These are phyloP conservation scores for Etheostoma cragini DNA, from an alignment of 2,113 vertebrate species.

Conservation along the genomic window DNA sequence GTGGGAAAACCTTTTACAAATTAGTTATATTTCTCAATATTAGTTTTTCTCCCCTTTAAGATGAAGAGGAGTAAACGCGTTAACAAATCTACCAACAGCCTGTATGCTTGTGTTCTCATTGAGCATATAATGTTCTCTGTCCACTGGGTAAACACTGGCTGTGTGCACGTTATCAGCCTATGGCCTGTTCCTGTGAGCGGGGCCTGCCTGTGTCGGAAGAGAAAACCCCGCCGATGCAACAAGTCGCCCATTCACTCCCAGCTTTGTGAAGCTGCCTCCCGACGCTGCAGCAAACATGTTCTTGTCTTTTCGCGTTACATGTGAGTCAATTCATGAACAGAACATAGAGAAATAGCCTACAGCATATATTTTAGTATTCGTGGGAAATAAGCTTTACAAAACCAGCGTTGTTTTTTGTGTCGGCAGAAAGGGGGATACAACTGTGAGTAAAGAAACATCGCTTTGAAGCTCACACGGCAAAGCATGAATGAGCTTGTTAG, in stretches of 20 bases:
- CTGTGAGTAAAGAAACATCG: constrained; percentile 59
- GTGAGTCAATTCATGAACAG: neutral
- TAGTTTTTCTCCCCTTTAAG: neutral
- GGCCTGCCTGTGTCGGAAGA: constrained; percentile 59
- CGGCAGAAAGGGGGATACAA: constrained; percentile 41
- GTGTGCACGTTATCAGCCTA: constrained; percentile 47
- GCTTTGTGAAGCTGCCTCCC: constrained; percentile 86
- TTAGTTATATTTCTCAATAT: neutral
- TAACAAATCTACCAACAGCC: neutral
- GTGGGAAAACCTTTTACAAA: neutral
- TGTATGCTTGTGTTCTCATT: constrained; percentile 5
- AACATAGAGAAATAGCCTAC: neutral
- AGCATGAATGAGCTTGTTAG: constrained; percentile 29
- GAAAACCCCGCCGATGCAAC: constrained; percentile 85
- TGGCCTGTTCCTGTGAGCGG: constrained; percentile 71
- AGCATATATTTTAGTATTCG: neutral
- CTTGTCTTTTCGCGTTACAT: constrained; percentile 10
- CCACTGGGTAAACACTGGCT: constrained; percentile 58
- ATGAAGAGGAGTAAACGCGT: neutral
- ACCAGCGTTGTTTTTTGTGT: constrained; percentile 30
- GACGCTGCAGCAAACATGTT: constrained; percentile 31
- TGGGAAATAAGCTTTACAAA: constrained; percentile 11
- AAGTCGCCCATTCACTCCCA: constrained; percentile 91
- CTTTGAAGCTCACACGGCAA: constrained; percentile 16
- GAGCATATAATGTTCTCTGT: constrained; percentile 32